Conservation (phyloP, 2,113 vertebrate genomes). For the Silurus glanis region DNA sequence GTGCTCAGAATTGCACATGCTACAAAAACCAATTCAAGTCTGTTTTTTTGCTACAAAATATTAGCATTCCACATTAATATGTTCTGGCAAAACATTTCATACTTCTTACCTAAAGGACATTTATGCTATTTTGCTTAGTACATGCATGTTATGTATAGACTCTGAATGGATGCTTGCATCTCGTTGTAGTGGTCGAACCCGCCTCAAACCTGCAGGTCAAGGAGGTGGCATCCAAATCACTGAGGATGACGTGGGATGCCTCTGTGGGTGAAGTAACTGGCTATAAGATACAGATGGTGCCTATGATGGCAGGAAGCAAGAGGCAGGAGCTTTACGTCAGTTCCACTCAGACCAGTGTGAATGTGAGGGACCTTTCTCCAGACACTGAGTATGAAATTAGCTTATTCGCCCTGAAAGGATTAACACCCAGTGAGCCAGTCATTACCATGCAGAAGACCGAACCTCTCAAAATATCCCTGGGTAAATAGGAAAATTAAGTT, state of each 20-base stretch:
- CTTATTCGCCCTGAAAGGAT: slow-evolving; percentile 83
- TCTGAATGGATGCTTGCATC: neutral
- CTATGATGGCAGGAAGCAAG: slow-evolving; percentile 80
- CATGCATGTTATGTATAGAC: neutral
- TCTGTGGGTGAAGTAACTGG: slow-evolving; percentile 82
- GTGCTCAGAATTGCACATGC: neutral
- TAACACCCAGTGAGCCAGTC: slow-evolving; percentile 84
- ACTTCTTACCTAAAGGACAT: neutral
- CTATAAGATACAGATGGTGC: slow-evolving; percentile 88
- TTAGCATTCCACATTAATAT: neutral
- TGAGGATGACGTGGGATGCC: slow-evolving; percentile 83
- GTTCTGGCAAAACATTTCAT: neutral
- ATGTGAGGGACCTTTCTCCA: slow-evolving; percentile 82
- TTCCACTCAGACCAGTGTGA: slow-evolving; percentile 75
- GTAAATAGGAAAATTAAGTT: slow-evolving; percentile 70
- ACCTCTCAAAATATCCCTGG: slow-evolving; percentile 84
- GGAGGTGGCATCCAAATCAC: slow-evolving; percentile 85
- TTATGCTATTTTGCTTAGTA: neutral
- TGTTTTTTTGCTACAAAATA: neutral
- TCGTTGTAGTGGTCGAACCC: slow-evolving; percentile 82
- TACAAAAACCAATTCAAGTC: neutral
- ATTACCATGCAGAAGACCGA: slow-evolving; percentile 84
- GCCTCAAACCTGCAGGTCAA: slow-evolving; percentile 82
- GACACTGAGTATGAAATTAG: slow-evolving; percentile 89
- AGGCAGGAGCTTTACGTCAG: slow-evolving; percentile 83